Evolutionary conservation across 2,888 invertebrate genomes (phyloP), one percentile per base, ranked within the genome.

Genomic region (Ptychoptera contaminata): DNA sequence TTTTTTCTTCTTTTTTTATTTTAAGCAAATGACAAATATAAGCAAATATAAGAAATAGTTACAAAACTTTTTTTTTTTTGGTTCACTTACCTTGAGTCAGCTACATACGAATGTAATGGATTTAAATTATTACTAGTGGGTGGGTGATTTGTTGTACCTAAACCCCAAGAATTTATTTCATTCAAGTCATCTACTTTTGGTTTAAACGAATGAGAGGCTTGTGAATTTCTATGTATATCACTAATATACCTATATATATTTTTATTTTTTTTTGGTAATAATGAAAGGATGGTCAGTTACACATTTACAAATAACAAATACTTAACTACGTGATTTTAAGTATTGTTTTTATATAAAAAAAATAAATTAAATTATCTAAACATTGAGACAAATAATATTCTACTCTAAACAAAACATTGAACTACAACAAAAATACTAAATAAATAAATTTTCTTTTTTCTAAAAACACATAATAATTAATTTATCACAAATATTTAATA

Each of bases 161-260:
- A 67, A 38, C 77, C 77, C 77, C 78, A 78, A 31, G 73, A 58
- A 51, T 74, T 71, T 52, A 78, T 70, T 50, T 76, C 77, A 49
- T 74, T 74, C 29, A 67, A 70, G 50, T 76, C 76, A 44, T 74
- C 72, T 39, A 59, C 53, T 46, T 52, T 51, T 34, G 66, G 64
- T 48, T 62, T 72, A 60, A 75, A 74, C 55, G 61, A 68, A 48
- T 57, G 58, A 30, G 40, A 39, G 14, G 73, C 62, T 52, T 74
- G 73, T 47, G 74, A 73, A 54, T 70, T 74, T 47, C 76, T 71
- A 55, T 74, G 71, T 47, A 76, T 72, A 53, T 73, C 73, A 48
- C 67, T 67, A 49, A 76, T 63, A 54, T 71, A 76, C 55, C 76
- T 76, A 63, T n/a, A n/a, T n/a, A n/a, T n/a, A n/a, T 32, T 32